phyloP scores from a whole-genome alignment of 2,888 invertebrate species.

The Orthosia gracilis region DNA sequence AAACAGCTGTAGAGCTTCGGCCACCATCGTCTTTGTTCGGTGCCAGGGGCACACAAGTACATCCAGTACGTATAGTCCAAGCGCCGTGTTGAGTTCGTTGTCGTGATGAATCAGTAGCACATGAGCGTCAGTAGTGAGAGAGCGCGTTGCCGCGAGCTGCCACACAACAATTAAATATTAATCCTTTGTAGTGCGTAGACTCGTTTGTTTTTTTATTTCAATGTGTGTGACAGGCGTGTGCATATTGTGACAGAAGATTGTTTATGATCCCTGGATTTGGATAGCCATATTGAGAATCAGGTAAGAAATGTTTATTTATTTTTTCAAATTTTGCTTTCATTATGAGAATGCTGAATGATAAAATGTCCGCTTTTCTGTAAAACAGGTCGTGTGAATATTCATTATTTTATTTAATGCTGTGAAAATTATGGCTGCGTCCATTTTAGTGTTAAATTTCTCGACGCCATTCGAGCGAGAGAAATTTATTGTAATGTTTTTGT shows the following conservation, averaged over 20 bases:
- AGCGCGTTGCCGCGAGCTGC: conserved; percentile 63
- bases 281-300: conserved; percentile 67
- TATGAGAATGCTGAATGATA: conserved; percentile 27
- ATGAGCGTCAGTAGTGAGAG: conserved; percentile 62
- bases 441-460: conserved; percentile 20
- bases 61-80: conserved; percentile 67
- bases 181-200: conserved; percentile 75
- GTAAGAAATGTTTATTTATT: conserved; percentile 66
- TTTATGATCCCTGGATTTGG: conserved; percentile 71
- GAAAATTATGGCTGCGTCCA: conserved; percentile 22
- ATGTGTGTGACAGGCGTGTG: conserved; percentile 74
- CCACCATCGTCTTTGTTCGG: conserved; percentile 83
- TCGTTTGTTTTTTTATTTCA: conserved; percentile 48
- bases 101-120: conserved; percentile 80
- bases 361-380: conserved; percentile 33
- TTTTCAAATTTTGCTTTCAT: conserved; percentile 43
- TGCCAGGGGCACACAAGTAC: conserved; percentile 68
- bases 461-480: conserved; percentile 22
- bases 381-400: conserved; percentile 34
- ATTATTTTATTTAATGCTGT: conserved; percentile 34
- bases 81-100: conserved; percentile 78
- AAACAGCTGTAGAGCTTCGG: conserved; percentile 88
- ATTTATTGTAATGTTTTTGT: conserved; percentile 22
- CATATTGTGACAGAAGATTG: conserved; percentile 68
- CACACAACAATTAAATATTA: conserved; percentile 69